These are phyloP conservation scores for Chelidonichthys spinosus DNA, from an alignment of 2,797 vertebrate species.

Conservation along the genomic window DNA sequence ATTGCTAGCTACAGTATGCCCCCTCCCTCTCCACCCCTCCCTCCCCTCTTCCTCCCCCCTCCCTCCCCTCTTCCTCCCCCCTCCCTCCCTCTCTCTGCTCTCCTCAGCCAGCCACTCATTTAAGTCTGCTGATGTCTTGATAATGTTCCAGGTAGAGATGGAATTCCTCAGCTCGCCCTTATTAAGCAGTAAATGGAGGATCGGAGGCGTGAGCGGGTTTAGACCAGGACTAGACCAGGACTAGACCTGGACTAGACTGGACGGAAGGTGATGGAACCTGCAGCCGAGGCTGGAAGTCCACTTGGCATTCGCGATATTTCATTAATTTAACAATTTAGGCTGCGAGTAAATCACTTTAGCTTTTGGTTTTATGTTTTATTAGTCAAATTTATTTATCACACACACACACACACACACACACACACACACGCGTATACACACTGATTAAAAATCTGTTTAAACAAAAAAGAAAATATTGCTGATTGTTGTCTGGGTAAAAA, in stretches of 20 bases:
- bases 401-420: background rate
- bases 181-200: constrained; percentile 60
- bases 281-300: constrained; percentile 7
- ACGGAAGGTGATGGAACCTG: constrained; percentile 48
- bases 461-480: background rate
- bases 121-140: constrained; percentile 79
- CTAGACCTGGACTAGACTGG: constrained; percentile 34
- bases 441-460: too few species aligned
- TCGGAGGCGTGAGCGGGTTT: constrained; percentile 56
- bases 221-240: constrained; percentile 44
- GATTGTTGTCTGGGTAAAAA: background rate
- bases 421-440: background rate
- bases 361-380: constrained; percentile 3
- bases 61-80: background rate
- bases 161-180: constrained; percentile 67
- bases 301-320: background rate
- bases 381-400: background rate
- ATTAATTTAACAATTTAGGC: too few species aligned
- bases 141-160: constrained; percentile 74
- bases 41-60: constrained; percentile 12
- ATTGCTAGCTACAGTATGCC: constrained; percentile 28
- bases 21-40: constrained; percentile 12
- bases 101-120: constrained; percentile 70
- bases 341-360: background rate
- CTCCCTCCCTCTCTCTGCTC: constrained; percentile 27